Percentiles rank a stretch among this genome's conserved stretches.
Conservation (phyloP, 2,888 invertebrate species). For the Ferrisia virgata region DNA sequence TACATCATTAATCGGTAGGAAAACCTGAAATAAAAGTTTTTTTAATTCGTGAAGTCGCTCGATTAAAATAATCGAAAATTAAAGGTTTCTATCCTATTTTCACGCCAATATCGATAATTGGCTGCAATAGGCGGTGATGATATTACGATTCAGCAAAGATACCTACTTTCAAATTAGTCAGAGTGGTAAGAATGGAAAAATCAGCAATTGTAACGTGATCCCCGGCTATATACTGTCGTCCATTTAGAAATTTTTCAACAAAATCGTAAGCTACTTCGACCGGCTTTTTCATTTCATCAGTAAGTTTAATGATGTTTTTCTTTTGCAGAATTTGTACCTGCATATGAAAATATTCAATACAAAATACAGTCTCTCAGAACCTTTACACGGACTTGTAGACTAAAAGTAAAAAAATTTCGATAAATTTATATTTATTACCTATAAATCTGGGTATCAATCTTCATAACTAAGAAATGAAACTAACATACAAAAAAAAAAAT, state of each 20-base stretch:
- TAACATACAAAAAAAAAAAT: no score
- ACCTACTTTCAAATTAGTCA: neutral
- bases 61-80: neutral
- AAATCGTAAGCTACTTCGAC: neutral
- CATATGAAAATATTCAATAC: neutral
- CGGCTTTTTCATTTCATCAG: neutral
- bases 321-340: neutral
- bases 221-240: neutral
- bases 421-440: no score
- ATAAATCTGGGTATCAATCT: no score
- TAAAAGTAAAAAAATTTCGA: no score
- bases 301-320: neutral
- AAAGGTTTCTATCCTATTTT: no score
- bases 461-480: no score
- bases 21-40: neutral
- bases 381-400: no score
- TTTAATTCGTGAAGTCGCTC: neutral
- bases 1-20: neutral
- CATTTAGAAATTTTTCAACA: neutral
- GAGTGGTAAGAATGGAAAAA: neutral
- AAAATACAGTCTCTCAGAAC: no score
- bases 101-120: no score
- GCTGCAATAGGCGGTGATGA: no score
- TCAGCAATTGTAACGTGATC: constrained; percentile 13
- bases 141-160: neutral